Base-by-base conservation (phyloP, 2,797 vertebrate species). In the Lateolabrax maculatus region DNA sequence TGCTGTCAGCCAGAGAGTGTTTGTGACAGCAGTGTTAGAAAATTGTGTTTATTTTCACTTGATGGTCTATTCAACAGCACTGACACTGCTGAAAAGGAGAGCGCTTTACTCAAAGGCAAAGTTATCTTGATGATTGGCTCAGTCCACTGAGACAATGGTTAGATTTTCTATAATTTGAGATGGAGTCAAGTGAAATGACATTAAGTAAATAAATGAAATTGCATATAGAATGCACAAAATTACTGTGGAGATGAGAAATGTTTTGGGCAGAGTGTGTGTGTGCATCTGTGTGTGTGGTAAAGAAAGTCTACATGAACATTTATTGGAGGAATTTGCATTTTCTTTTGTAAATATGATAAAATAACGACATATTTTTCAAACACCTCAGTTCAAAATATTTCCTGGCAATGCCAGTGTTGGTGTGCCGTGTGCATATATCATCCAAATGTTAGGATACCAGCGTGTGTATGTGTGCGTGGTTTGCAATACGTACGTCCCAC, bases 201-300 rank as follows among this genome's bases (percentile, higher is more conserved):
- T 87, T 84, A 77, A 83, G 70, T 71, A 79, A 87, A 83, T 88
- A 88, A 90, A 79, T 89, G 5, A 78, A 90, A 78, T 80, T 83
- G 71, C 67, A 83, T 21, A 36, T 21, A 36, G 25, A 25, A 53
- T 75, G 49, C 9, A 21, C 37, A 51, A 66, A 80, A 75, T 67
- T 43, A 41, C 23, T 48, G 53, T 9, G 0, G 51, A 15, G 34
- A 44, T 63, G 15, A 67, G 57, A 31, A 68, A 49, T 43, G 43
- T 55, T 77, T 68, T 64, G 43, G 48, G 5, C 12, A 1, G 6
- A 2, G 27, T 60, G 16, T 73, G 53, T 68, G 66, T 37, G 43
- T 55, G 15, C 36, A 25, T 23, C 6, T 3, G 18, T 43, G 41
- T 43, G 41, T 43, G 41, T 43, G 41, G 11, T 2, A 43, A 7